A percentile compares a stretch with the other conserved stretches of the same genome.
These are phyloP conservation scores for Crematogaster levior DNA, from an alignment of 2,888 invertebrate genomes.

Conservation along the genomic window DNA sequence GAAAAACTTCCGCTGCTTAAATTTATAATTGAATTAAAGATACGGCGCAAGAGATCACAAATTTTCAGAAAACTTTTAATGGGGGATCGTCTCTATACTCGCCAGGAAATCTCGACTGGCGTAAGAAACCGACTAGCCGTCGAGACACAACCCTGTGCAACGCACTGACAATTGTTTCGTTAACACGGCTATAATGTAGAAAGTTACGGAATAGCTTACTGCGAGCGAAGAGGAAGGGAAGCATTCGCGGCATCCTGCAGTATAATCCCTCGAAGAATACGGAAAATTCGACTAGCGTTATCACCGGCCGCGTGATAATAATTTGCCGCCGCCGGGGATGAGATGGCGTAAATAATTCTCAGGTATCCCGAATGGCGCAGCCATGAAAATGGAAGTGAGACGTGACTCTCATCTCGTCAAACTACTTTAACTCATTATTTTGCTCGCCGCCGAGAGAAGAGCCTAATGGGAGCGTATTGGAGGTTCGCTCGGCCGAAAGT, in stretches of 20 bases:
- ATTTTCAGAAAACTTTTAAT: conserved; percentile 31
- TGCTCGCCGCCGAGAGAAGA: not conserved
- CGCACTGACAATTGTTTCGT: conserved; percentile 46
- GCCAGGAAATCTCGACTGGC: not conserved
- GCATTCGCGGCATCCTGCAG: not conserved
- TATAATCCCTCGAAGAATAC: not conserved
- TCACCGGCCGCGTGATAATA: conserved; percentile 36
- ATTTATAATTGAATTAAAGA: conserved; percentile 33
- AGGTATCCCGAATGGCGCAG: conserved; percentile 16
- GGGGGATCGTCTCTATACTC: conserved; percentile 6
- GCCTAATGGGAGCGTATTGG: conserved; percentile 44
- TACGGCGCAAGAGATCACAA: conserved; percentile 7
- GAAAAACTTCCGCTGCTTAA: not conserved
- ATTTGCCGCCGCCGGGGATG: conserved; percentile 37
- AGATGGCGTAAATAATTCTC: conserved; percentile 46
- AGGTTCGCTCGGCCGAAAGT: conserved; percentile 21
- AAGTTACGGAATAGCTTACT: conserved; percentile 31
- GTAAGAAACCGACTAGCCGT: not conserved
- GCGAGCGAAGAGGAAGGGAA: not conserved
- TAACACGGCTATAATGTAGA: conserved; percentile 45
- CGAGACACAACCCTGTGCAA: not conserved
- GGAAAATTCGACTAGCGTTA: conserved; percentile 38
- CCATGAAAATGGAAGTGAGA: conserved; percentile 46
- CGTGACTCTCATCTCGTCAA: conserved; percentile 16
- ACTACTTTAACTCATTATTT: conserved; percentile 44